Base-by-base conservation (phyloP, 2,888 invertebrate genomes). In the Brachyptera risi region DNA sequence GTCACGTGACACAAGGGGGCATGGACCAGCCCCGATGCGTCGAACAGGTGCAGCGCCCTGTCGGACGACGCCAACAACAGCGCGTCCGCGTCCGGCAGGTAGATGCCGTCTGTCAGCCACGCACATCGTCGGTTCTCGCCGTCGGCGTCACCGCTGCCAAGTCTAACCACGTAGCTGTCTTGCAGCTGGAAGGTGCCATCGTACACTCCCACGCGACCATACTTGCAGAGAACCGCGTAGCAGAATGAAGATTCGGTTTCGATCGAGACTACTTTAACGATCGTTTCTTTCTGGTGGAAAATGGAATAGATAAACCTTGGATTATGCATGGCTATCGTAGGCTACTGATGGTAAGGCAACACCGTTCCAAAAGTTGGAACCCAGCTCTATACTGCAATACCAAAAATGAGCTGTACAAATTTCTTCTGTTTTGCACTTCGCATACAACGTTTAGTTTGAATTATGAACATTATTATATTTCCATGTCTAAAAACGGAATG, bases 41-140 rank as follows among this genome's bases (percentile, higher is more conserved):
- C 83, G 66, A 83, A 84, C 40, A 85, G 73, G 1, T 79, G 79
- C 47, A 85, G 71, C 67, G 81, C 83, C 63, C 85, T 78, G 60
- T 84, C 81, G 1, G 83, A 82, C 2, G 81, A 80, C 0, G 81
- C 76, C 44, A 83, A 71, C 26, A 82, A 68, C 47, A 85, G 72
- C 68, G 78, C 78, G 58, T 79, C 76, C 2, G 80, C 78, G 65
- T 85, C 84, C 73, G 79, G 72, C 17, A 76, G 72, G 70, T 82
- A 84, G 2, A 83, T 69, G 0, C 80, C 83, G 66, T 85, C 85
- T 0, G 84, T 85, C 1, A 86, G 76, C 85, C 85, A 85, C 26
- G 63, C 42, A 19, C 38, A 31, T 1, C 59, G 54, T 2, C 42
- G 21, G 15, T 56, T 42, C 37, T 35, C 58, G 23, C 27, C 50